Base-by-base conservation (phyloP, 2,888 invertebrate genomes). In the Boloria selene region DNA sequence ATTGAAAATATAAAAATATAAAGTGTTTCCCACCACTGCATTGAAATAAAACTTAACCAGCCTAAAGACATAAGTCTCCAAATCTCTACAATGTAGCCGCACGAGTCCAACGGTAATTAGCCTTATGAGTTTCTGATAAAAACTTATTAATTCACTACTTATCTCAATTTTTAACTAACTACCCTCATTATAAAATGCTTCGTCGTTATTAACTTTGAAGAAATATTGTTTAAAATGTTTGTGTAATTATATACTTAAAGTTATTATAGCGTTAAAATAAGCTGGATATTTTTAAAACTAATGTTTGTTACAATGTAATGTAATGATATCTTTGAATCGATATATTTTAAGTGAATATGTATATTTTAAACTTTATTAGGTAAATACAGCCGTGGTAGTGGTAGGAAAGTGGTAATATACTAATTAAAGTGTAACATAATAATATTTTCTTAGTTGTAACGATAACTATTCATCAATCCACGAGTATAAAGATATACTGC, bases 21-120 rank as follows among this genome's bases (percentile, higher is more conserved):
- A 75, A 78, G 74, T 64, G 78, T 81, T 79, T 65, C 67, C 60
- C 42, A 71, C 73, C 74, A 49, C 78, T 80, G 80, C 68, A 70
- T 59, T 65, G 68, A 70, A 74, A 72, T 74, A 67, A 74, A 74
- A 75, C 70, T 73, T 72, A 68, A 71, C 71, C 68, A 68, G 73
- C 70, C 74, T 72, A 68, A 69, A 72, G 64, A 76, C 77, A 75
- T 59, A 75, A 70, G 68, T 68, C 55, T 56, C 76, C 72, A 64
- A 75, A 75, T 74, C 73, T 73, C 54, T 68, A 66, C 68, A 73
- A 73, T 71, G 73, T 72, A 70, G 71, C 67, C 70, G 63, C 72
- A 65, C 66, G 65, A 64, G 78, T 81, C 80, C 76, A 79, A 78
- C 80, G 73, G 81, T 78, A 86, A 85, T 87, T 86, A 86, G 74